These are phyloP conservation scores for Pseudopleuronectes americanus DNA, from an alignment of 2,797 vertebrate genomes.

Conservation along the genomic window DNA sequence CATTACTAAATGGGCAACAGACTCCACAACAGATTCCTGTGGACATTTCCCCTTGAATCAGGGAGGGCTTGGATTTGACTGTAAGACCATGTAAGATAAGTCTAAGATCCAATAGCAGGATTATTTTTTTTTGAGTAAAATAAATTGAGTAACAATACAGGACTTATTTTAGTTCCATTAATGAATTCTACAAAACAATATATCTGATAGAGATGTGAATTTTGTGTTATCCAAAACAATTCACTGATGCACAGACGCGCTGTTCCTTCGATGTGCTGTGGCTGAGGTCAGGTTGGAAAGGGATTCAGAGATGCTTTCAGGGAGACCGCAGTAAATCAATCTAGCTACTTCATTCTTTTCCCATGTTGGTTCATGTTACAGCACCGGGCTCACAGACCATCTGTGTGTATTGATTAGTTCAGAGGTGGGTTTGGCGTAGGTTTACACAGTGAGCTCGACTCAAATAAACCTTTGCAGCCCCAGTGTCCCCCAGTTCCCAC, in stretches of 20 bases:
- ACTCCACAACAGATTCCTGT: slow-evolving; percentile 3
- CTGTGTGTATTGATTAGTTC: slow-evolving; percentile 76
- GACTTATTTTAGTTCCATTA: too few species aligned
- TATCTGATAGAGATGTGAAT: background rate
- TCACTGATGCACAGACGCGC: slow-evolving; percentile 17
- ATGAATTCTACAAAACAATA: background rate
- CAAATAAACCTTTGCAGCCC: slow-evolving; percentile 40
- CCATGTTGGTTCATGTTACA: slow-evolving; percentile 77
- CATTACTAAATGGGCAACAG: slow-evolving; percentile 26
- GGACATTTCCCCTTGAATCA: slow-evolving; percentile 29
- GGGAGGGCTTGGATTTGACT: background rate
- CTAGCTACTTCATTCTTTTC: slow-evolving; percentile 67
- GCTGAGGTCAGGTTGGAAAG: slow-evolving; percentile 54
- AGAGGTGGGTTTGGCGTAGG: slow-evolving; percentile 37
- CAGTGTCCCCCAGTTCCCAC: background rate
- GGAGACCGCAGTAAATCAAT: slow-evolving; percentile 75
- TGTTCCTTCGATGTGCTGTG: slow-evolving; percentile 30
- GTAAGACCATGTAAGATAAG: background rate
- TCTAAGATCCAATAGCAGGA: background rate
- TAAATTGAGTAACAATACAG: background rate
- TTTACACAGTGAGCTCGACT: slow-evolving; percentile 53
- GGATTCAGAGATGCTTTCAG: slow-evolving; percentile 72
- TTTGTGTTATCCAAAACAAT: background rate
- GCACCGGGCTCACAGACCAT: slow-evolving; percentile 65
- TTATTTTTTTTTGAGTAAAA: background rate